Percentiles rank a stretch among this genome's conserved stretches.
phyloP scores from a whole-genome alignment of 92 coral and sea anemone species.

The Epizoanthus rinbou region DNA sequence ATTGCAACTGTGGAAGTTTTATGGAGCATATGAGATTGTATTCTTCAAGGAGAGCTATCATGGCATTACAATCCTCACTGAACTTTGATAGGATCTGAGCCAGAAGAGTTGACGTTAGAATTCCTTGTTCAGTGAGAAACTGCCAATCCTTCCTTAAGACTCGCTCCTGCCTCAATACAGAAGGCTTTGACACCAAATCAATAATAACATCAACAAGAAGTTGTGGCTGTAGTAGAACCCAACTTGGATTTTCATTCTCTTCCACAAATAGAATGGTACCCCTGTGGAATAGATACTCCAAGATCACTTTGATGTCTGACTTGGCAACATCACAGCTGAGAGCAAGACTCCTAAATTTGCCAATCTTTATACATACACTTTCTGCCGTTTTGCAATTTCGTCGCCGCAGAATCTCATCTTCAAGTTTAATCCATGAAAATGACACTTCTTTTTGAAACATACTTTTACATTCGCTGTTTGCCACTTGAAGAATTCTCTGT shows the following conservation, averaged over 20 bases:
- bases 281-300: constrained; percentile 54
- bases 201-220: no score
- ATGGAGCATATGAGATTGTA: constrained; percentile 57
- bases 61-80: constrained; percentile 10
- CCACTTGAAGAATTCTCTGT: no score
- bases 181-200: background rate
- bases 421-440: constrained; percentile 6
- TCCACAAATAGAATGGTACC: constrained; percentile 49
- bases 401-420: background rate
- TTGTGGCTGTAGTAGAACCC: no score
- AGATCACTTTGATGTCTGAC: constrained; percentile 1
- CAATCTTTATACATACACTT: no score
- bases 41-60: constrained; percentile 57
- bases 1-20: constrained; percentile 9
- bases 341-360: no score
- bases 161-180: constrained; percentile 10
- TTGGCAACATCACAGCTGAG: background rate
- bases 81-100: constrained; percentile 37
- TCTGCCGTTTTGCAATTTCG: background rate
- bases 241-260: no score
- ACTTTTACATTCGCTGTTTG: no score
- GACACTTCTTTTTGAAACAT: no score
- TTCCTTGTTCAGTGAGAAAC: constrained; percentile 44
- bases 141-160: constrained; percentile 54
- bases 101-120: constrained; percentile 49